A percentile compares a stretch with the other conserved stretches of the same genome.
Conservation (phyloP, 2,888 invertebrate genomes). For the Dorcus hopei region DNA sequence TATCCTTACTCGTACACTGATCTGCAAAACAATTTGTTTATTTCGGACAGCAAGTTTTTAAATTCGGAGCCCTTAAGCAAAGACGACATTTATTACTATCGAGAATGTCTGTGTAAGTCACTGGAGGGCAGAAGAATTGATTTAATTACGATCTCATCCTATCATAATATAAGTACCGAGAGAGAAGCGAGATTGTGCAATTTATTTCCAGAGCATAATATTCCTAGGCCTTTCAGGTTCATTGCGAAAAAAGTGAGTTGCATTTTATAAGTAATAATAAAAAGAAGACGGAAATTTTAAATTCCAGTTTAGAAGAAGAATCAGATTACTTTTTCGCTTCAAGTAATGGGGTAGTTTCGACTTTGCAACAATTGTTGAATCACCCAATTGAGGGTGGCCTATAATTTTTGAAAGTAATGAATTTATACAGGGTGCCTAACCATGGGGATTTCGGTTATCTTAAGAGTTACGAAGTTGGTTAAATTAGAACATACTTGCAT, state of each 20-base stretch:
- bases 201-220: conserved; percentile 68
- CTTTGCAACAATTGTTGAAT: too few relatives aligned
- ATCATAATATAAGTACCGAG: conserved; percentile 69
- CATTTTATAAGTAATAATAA: too few relatives aligned
- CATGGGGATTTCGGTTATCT: too few relatives aligned
- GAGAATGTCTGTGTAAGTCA: conserved; percentile 77
- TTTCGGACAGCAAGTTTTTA: conserved; percentile 58
- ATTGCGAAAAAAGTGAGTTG: conserved; percentile 66
- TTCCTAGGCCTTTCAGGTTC: conserved; percentile 71
- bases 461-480: too few relatives aligned
- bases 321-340: not conserved
- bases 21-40: conserved; percentile 68
- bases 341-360: too few relatives aligned
- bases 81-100: conserved; percentile 79
- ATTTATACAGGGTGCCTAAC: too few relatives aligned
- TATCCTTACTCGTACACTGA: conserved; percentile 87
- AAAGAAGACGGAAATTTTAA: too few relatives aligned
- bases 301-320: not conserved
- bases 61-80: conserved; percentile 40
- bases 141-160: conserved; percentile 78
- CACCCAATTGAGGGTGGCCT: too few relatives aligned
- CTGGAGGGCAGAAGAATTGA: conserved; percentile 76
- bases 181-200: conserved; percentile 69
- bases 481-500: too few relatives aligned
- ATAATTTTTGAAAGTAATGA: too few relatives aligned